Conservation (phyloP, 92 coral and sea anemone genomes). For the Pocillopora meandrina region DNA sequence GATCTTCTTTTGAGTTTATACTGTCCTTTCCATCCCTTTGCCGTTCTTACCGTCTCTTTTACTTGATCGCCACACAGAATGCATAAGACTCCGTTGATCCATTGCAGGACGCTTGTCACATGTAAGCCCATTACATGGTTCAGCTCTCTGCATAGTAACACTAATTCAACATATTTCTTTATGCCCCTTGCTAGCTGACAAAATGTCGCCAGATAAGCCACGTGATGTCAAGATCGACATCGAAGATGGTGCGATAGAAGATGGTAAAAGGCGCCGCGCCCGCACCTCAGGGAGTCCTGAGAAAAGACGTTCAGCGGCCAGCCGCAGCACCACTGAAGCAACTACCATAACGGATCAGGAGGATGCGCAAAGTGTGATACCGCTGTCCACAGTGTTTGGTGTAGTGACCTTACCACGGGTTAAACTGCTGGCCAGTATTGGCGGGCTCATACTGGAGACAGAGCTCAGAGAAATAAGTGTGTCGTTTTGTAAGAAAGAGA, state of each 20-base stretch:
- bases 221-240: slow-evolving; percentile 89
- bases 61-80: too few species aligned
- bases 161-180: too few species aligned
- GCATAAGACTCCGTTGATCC: too few species aligned
- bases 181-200: slow-evolving; percentile 19
- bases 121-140: too few species aligned
- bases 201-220: slow-evolving; percentile 69
- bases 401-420: slow-evolving; percentile 81
- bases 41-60: too few species aligned
- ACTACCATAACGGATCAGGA: slow-evolving; percentile 53
- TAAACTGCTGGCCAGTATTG: slow-evolving; percentile 88
- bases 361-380: slow-evolving; percentile 57
- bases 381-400: slow-evolving; percentile 74
- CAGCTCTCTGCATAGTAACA: too few species aligned
- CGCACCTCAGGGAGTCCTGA: slow-evolving; percentile 52
- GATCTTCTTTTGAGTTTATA: neutral
- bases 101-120: too few species aligned
- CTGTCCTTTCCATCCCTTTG: too few species aligned
- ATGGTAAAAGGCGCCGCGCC: slow-evolving; percentile 47
- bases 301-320: slow-evolving; percentile 65
- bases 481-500: slow-evolving; percentile 73
- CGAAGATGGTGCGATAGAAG: slow-evolving; percentile 67
- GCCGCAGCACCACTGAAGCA: slow-evolving; percentile 61
- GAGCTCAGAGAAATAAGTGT: slow-evolving; percentile 80
- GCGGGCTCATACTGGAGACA: slow-evolving; percentile 89